A percentile compares a stretch with the other conserved stretches of the same genome.
phyloP scores from a whole-genome alignment of 2,797 vertebrate species.

The Pseudochaenichthys georgianus region DNA sequence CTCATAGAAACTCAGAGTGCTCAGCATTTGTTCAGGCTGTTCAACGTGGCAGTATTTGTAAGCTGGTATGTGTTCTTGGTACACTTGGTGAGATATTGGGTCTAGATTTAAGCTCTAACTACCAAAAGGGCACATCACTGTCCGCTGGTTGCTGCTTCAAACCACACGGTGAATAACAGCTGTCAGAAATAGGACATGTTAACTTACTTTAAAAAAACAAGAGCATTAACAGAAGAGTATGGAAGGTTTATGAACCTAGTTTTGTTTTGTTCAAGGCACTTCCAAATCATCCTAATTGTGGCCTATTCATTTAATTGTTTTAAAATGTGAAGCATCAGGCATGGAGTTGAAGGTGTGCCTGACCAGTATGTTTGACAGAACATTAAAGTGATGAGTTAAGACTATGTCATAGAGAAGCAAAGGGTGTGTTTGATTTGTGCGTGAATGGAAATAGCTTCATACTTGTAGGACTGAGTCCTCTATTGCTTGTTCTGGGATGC shows the following conservation, averaged over 20 bases:
- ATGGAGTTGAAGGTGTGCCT: constrained; percentile 27
- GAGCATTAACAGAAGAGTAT: neutral
- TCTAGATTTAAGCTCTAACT: constrained; percentile 15
- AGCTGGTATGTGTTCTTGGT: neutral
- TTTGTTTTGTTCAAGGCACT: neutral
- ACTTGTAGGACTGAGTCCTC: neutral
- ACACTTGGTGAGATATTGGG: constrained; percentile 6
- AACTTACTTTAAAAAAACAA: neutral
- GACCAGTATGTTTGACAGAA: neutral
- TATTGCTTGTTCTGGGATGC: constrained; percentile 11
- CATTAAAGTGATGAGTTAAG: constrained; percentile 7
- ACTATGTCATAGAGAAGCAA: constrained; percentile 24
- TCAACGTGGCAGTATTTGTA: neutral
- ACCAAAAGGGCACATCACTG: neutral
- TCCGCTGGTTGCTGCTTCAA: constrained; percentile 15
- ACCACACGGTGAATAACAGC: neutral
- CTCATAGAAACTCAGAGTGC: constrained; percentile 12
- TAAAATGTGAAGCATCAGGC: neutral
- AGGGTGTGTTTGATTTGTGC: constrained; percentile 48
- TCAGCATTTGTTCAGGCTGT: constrained; percentile 28
- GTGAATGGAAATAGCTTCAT: constrained; percentile 26
- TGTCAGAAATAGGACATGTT: neutral
- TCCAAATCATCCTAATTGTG: too few relatives aligned
- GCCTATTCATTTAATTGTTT: too few relatives aligned
- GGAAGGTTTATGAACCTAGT: neutral